These are phyloP conservation scores for Thera obeliscata DNA, from an alignment of 2,888 invertebrate species.

Conservation along the genomic window DNA sequence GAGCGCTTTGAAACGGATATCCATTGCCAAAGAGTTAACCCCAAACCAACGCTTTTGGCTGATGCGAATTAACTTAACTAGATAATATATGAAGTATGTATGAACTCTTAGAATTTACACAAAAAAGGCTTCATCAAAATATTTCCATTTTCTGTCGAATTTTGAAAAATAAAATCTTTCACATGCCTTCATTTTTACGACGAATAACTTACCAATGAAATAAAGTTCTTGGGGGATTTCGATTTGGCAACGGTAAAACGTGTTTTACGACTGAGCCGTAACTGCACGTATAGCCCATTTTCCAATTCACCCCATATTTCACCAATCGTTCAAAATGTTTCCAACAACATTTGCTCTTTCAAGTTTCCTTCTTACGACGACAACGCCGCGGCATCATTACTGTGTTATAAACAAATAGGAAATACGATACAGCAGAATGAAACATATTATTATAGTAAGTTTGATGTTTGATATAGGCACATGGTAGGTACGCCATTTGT, in stretches of 20 bases:
- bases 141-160: constrained; percentile 25
- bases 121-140: constrained; percentile 20
- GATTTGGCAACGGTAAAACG: constrained; percentile 37
- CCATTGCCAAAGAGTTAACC: not conserved
- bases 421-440: too few relatives aligned
- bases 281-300: constrained; percentile 39
- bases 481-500: too few relatives aligned
- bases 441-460: too few relatives aligned
- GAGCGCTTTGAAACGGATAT: too few relatives aligned
- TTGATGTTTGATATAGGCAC: too few relatives aligned
- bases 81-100: too few relatives aligned
- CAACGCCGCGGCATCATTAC: constrained; percentile 30
- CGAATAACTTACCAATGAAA: constrained; percentile 37
- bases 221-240: constrained; percentile 37
- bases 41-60: not conserved
- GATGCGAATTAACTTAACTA: too few relatives aligned
- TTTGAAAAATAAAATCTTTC: not conserved
- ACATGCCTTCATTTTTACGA: constrained; percentile 32
- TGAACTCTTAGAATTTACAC: not conserved
- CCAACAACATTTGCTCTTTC: constrained; percentile 37
- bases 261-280: constrained; percentile 38
- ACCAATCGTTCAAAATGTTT: constrained; percentile 46
- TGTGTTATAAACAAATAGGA: constrained; percentile 12
- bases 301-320: constrained; percentile 45
- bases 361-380: constrained; percentile 42